Evolutionary conservation across 2,888 invertebrate species (phyloP).

Genomic region (Brachylomia viminalis): DNA sequence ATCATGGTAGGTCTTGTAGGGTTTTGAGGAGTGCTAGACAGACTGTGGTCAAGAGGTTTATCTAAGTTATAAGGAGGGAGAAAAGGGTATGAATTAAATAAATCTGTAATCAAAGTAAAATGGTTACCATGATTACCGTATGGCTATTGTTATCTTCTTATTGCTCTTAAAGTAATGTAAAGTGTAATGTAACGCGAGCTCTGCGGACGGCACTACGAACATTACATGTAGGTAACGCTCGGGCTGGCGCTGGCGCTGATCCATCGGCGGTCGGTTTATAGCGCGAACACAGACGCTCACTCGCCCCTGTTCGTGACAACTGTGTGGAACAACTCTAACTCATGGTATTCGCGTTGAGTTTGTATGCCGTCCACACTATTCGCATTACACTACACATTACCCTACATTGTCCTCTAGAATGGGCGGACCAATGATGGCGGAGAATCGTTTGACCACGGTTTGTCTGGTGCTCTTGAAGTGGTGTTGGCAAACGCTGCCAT

Average conservation of each 20-base stretch:
- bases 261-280: neutral
- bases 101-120: neutral
- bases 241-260: neutral
- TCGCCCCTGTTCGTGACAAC: neutral
- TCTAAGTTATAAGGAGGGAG: neutral
- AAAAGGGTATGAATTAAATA: neutral
- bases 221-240: neutral
- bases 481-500: neutral
- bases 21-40: neutral
- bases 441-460: conserved; percentile 2
- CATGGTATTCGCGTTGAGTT: neutral
- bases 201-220: neutral
- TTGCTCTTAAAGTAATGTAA: too few species aligned
- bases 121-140: neutral
- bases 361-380: neutral
- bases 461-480: neutral
- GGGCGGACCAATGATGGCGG: too few species aligned
- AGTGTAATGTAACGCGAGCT: neutral
- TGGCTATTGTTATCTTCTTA: neutral
- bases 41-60: neutral
- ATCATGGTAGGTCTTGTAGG: conserved; percentile 27
- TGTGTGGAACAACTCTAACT: neutral
- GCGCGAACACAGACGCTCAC: neutral
- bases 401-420: too few species aligned
- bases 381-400: neutral